Base-by-base conservation (phyloP, 2,113 vertebrate species). In the Gadus macrocephalus region DNA sequence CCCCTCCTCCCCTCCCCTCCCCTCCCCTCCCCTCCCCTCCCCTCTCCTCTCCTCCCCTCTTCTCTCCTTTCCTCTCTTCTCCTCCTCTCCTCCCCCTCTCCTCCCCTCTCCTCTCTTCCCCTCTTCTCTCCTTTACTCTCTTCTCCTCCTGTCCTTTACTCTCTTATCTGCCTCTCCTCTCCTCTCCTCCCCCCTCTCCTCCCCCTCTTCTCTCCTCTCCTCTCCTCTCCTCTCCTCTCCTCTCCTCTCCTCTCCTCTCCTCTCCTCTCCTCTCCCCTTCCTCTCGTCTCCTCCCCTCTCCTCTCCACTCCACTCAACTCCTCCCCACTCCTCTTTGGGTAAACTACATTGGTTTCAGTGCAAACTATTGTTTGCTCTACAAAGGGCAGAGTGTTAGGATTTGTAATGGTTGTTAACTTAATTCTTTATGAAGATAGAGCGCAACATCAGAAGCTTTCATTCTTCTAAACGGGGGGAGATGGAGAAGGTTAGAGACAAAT, bases 371-470 rank as follows among this genome's bases (percentile, higher is more conserved):
- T 49, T 49, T 49, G 42, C 8, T 49, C 42, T 49, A 49, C 6
- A 49, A 49, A 12, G 9, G 12, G 42, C 42, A 49, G 7, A 49
- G 42, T 49, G 62, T 63, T 16, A 62, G 28, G 60, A 78, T 69
- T 79, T 68, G 17, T 64, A 73, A 20, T 49, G 67, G 62, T 69
- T 78, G 69, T 67, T 17, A 56, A 55, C 27, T 56, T 63, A 67
- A 56, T 31, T 60, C 61, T 81, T 78, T 73, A 76, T 69, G 49
- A 66, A 60, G 25, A 56, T 27, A 5, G 62, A 66, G 42, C 70
- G 59, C 58, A 19, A 27, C 42, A 49, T 49, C 42, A 49, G 8
- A 49, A 49, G 9, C 42, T 49, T 49, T 49, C 42, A 49, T 49
- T 49, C 42, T 49, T 49, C 42, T 49, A 11, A 49, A 49, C 42